Conservation (phyloP, 2,797 vertebrate genomes). For the Champsocephalus gunnari region DNA sequence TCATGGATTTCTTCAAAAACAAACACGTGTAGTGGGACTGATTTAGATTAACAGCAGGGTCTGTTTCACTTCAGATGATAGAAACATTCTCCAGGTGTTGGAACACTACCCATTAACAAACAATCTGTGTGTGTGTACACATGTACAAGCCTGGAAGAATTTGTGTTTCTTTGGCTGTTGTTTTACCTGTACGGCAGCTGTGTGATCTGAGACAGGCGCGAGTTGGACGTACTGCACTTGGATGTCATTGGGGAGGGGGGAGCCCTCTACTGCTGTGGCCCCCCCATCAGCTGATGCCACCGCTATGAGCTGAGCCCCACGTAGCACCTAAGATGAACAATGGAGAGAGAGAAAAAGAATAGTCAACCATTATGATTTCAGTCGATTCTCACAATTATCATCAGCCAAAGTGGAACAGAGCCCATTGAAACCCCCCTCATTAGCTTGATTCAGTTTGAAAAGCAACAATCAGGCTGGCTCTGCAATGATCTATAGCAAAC, state of each 20-base stretch:
- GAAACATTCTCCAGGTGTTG: constrained; percentile 19
- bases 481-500: constrained; percentile 34
- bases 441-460: constrained; percentile 22
- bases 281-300: constrained; percentile 94
- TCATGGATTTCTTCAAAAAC: constrained; percentile 59
- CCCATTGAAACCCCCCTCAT: constrained; percentile 2
- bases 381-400: background rate
- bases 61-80: constrained; percentile 48
- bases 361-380: background rate
- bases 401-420: background rate
- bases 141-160: constrained; percentile 7
- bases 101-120: constrained; percentile 33
- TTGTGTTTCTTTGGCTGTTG: constrained; percentile 6
- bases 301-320: constrained; percentile 95
- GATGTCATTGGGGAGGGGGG: constrained; percentile 93
- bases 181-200: constrained; percentile 88
- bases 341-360: background rate
- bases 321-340: constrained; percentile 87
- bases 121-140: constrained; percentile 18
- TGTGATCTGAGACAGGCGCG: constrained; percentile 92
- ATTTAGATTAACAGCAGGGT: constrained; percentile 42
- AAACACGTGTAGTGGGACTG: constrained; percentile 57
- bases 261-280: constrained; percentile 89
- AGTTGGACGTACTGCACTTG: constrained; percentile 99
- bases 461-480: constrained; percentile 19